Evolutionary conservation across 1,140 invertebrate species (phyloP).

Genomic region (Agrypnia vestita): DNA sequence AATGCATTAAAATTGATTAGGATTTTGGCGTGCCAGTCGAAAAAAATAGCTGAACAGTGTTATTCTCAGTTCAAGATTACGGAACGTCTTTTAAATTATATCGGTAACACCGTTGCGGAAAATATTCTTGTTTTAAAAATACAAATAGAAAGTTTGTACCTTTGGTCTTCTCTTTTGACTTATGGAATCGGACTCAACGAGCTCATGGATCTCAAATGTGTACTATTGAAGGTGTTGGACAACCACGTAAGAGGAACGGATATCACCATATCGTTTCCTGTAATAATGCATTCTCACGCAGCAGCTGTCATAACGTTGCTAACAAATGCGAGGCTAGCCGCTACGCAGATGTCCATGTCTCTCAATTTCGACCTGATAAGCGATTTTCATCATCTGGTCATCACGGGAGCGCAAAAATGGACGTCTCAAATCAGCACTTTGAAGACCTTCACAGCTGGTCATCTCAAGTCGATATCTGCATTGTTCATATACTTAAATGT

Average conservation of each 20-base stretch:
- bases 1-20: conserved; percentile 73
- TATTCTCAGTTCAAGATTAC: conserved; percentile 70
- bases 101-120: conserved; percentile 69
- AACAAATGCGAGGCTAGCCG: conserved; percentile 51
- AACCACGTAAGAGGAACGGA: conserved; percentile 73
- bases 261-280: conserved; percentile 66
- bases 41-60: conserved; percentile 65
- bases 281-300: conserved; percentile 71
- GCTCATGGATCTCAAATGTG: conserved; percentile 65
- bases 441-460: conserved; percentile 62
- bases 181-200: conserved; percentile 67
- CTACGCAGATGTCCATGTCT: conserved; percentile 15
- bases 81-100: conserved; percentile 69
- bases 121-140: conserved; percentile 72
- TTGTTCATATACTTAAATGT: conserved; percentile 37
- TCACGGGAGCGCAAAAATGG: conserved; percentile 63
- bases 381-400: conserved; percentile 47
- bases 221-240: conserved; percentile 69
- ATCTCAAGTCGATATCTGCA: conserved; percentile 50
- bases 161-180: conserved; percentile 69
- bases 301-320: conserved; percentile 67
- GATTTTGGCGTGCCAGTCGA: conserved; percentile 69
- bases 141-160: conserved; percentile 75
- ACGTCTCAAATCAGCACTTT: conserved; percentile 63
- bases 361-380: conserved; percentile 45